Conservation (phyloP, 2,797 vertebrate species). For the Apogon hyalosoma region DNA sequence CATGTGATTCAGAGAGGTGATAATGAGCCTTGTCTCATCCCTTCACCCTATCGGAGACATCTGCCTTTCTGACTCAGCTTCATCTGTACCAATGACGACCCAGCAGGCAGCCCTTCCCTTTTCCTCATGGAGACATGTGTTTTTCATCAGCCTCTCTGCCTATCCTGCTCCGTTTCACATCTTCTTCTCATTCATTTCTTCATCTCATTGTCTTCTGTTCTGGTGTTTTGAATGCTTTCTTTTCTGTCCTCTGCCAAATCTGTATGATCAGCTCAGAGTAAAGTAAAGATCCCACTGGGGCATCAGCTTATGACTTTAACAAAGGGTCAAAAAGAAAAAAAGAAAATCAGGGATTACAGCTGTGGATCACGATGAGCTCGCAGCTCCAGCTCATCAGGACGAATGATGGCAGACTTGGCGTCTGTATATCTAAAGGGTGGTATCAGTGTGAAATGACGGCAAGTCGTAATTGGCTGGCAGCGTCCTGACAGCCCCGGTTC, state of each 20-base stretch:
- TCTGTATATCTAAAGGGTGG: conserved; percentile 16
- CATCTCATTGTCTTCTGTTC: conserved; percentile 35
- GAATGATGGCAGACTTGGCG: conserved; percentile 40
- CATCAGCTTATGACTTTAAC: conserved; percentile 45
- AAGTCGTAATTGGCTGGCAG: conserved; percentile 47
- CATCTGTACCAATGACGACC: conserved; percentile 45
- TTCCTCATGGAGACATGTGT: conserved; percentile 55
- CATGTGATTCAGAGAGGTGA: conserved; percentile 70
- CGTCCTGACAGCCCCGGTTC: conserved; percentile 53
- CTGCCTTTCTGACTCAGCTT: conserved; percentile 66
- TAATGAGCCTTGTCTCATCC: conserved; percentile 73
- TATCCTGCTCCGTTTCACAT: conserved; percentile 4
- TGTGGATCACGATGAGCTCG: conserved; percentile 39
- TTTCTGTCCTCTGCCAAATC: conserved; percentile 23
- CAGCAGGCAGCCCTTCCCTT: conserved; percentile 38
- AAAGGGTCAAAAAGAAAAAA: conserved; percentile 25
- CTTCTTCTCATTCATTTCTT: conserved; percentile 16
- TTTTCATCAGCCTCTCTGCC: conserved; percentile 51
- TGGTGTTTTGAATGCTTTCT: conserved; percentile 22
- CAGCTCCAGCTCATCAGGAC: conserved; percentile 48
- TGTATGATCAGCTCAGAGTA: conserved; percentile 28
- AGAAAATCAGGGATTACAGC: conserved; percentile 32
- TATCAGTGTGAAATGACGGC: conserved; percentile 30
- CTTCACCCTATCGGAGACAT: conserved; percentile 59
- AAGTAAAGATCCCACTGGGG: conserved; percentile 26